Evolutionary conservation across 2,113 vertebrate genomes (phyloP).

Genomic region (Aldabrachelys gigantea): DNA sequence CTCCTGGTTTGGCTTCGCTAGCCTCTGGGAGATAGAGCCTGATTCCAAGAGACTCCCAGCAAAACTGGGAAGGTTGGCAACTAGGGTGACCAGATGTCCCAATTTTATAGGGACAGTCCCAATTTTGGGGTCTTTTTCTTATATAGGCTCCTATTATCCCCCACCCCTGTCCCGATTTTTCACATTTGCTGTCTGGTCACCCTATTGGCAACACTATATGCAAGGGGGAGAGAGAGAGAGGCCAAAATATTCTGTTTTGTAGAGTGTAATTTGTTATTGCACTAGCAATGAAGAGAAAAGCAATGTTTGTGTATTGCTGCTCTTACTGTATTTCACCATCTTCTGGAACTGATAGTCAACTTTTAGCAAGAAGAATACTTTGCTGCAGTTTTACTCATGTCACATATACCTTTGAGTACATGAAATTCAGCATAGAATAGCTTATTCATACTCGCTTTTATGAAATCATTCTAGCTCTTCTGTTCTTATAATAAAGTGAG

Average conservation of each 20-base stretch:
- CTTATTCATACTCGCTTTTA: slow-evolving; percentile 62
- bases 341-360: slow-evolving; percentile 41
- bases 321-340: slow-evolving; percentile 42
- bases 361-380: slow-evolving; percentile 35
- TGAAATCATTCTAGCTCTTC: slow-evolving; percentile 66
- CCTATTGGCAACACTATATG: no score
- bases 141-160: no score
- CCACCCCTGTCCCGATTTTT: no score
- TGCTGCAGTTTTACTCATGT: slow-evolving; percentile 46
- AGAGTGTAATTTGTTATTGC: slow-evolving; percentile 6
- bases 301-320: slow-evolving; percentile 47
- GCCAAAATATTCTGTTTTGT: slow-evolving; percentile 23
- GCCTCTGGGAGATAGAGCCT: no score
- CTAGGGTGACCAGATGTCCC: no score
- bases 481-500: slow-evolving; percentile 50
- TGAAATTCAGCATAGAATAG: slow-evolving; percentile 56
- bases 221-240: neutral
- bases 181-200: no score
- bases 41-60: no score
- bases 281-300: slow-evolving; percentile 50
- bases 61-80: no score
- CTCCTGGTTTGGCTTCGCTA: no score
- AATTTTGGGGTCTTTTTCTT: no score
- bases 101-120: no score
- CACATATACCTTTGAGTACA: slow-evolving; percentile 54